These are phyloP conservation scores for Callimorpha dominula DNA, from an alignment of 2,888 invertebrate genomes.

Conservation along the genomic window DNA sequence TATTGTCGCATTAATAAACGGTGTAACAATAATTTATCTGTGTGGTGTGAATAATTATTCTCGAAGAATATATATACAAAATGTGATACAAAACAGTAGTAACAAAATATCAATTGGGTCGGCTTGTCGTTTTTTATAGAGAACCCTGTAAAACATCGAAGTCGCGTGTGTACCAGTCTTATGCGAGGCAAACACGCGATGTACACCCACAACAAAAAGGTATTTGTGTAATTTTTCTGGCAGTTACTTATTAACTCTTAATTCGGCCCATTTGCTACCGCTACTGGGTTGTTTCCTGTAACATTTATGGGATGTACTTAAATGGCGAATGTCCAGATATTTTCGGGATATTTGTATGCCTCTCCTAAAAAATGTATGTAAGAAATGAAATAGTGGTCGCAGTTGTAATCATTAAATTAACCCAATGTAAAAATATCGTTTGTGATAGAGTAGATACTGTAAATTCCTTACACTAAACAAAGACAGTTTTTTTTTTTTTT, in stretches of 20 bases:
- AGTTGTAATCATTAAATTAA: no score
- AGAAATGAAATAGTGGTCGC: no score
- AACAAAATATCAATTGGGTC: constrained; percentile 83
- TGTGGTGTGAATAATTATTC: constrained; percentile 10
- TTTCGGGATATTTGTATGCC: constrained; percentile 26
- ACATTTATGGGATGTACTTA: constrained; percentile 57
- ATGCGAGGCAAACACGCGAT: constrained; percentile 77
- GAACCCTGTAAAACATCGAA: constrained; percentile 78
- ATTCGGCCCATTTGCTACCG: constrained; percentile 55
- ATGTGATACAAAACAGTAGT: constrained; percentile 71
- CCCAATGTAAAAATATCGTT: no score
- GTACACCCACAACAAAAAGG: constrained; percentile 70
- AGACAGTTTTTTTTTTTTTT: no score
- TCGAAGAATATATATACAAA: constrained; percentile 55
- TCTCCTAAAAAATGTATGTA: background rate
- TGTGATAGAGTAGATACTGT: no score
- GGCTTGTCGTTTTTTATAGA: constrained; percentile 78
- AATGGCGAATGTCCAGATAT: constrained; percentile 45
- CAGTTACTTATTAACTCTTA: constrained; percentile 59
- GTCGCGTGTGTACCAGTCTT: constrained; percentile 79
- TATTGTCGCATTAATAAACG: background rate
- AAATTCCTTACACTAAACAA: no score
- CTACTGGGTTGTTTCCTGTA: constrained; percentile 56
- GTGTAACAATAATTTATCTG: constrained; percentile 2
- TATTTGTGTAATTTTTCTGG: constrained; percentile 67